A percentile compares a stretch with the other conserved stretches of the same genome.
These are phyloP conservation scores for Paradoxurus hermaphroditus DNA, from an alignment of 2,113 vertebrate species.

Conservation along the genomic window DNA sequence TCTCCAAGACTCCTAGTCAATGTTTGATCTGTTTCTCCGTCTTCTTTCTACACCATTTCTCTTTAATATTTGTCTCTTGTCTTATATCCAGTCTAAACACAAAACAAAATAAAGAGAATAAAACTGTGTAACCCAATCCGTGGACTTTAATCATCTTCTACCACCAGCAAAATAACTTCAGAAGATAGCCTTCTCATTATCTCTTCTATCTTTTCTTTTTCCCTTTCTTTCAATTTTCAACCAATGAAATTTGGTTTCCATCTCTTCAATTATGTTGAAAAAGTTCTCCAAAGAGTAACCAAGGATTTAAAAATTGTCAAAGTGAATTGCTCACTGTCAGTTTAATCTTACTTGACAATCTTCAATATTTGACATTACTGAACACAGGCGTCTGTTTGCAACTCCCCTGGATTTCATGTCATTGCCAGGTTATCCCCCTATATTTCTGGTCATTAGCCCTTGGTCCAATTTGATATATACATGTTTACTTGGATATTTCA, in stretches of 20 bases:
- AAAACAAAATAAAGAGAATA: neutral
- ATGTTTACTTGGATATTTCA: neutral
- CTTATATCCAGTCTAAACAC: neutral
- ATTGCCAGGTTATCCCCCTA: neutral
- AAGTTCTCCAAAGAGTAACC: neutral
- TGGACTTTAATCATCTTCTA: neutral
- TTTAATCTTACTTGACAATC: neutral
- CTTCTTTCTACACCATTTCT: neutral
- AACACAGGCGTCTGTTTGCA: neutral
- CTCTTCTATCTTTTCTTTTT: neutral
- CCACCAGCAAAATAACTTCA: neutral
- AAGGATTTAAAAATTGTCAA: neutral
- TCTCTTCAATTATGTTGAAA: neutral
- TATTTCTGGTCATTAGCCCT: neutral
- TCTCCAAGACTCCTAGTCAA: too few species aligned
- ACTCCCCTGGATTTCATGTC: neutral
- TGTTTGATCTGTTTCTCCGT: neutral
- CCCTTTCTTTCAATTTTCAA: neutral
- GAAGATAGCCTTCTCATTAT: neutral
- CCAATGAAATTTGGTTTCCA: neutral
- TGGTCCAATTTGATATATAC: neutral
- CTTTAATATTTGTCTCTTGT: neutral
- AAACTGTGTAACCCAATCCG: neutral
- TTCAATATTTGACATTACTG: neutral
- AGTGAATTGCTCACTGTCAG: neutral